phyloP scores from a whole-genome alignment of 92 coral and sea anemone genomes.

The Porites rus region DNA sequence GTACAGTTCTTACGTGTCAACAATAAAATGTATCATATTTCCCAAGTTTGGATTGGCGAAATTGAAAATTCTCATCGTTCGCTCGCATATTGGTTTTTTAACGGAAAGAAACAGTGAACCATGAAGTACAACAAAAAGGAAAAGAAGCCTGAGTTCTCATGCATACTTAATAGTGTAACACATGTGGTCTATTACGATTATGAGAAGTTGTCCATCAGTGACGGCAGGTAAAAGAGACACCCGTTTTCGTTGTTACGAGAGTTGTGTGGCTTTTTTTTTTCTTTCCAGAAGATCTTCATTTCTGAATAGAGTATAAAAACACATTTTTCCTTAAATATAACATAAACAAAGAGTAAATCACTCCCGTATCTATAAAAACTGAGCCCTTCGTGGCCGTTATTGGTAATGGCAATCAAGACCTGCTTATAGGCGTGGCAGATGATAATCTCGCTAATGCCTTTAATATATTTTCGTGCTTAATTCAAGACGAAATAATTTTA shows the following conservation, averaged over 20 bases:
- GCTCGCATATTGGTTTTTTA: not conserved
- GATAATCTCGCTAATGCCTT: not conserved
- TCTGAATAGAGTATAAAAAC: not conserved
- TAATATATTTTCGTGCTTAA: not conserved
- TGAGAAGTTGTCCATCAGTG: not conserved
- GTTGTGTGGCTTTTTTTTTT: not conserved
- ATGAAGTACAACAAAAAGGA: slow-evolving; percentile 3
- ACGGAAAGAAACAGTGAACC: slow-evolving; percentile 1
- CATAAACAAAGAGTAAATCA: too few relatives aligned
- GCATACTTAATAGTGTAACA: slow-evolving; percentile 34
- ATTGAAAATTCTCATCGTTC: not conserved
- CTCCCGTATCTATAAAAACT: not conserved
- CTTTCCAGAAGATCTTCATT: too few relatives aligned
- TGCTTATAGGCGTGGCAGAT: slow-evolving; percentile 25
- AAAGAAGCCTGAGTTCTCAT: slow-evolving; percentile 32
- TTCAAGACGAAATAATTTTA: not conserved
- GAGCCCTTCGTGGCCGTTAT: not conserved
- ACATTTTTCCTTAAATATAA: not conserved
- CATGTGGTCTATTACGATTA: slow-evolving; percentile 14
- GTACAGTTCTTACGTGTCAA: not conserved
- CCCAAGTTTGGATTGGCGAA: not conserved
- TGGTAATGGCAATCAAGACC: slow-evolving; percentile 14
- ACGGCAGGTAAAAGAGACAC: slow-evolving; percentile 21
- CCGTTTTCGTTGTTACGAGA: not conserved
- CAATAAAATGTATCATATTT: not conserved